Conservation (phyloP, 2,113 vertebrate genomes). For the Poeciliopsis retropinna region DNA sequence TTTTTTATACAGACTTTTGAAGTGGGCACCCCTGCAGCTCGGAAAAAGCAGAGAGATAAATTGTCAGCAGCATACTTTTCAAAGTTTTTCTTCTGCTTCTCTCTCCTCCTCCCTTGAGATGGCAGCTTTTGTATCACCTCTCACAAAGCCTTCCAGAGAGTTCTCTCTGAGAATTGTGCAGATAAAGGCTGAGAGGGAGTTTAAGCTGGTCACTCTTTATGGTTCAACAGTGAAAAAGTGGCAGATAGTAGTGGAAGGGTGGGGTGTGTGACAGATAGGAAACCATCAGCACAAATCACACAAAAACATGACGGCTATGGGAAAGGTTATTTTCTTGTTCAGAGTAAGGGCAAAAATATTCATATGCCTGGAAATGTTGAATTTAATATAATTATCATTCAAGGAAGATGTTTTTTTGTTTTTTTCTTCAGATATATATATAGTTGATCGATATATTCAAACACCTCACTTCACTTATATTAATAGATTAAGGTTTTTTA, state of each 20-base stretch:
- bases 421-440: no score
- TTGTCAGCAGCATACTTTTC: constrained; percentile 46
- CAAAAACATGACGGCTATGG: background rate
- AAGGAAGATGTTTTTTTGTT: no score
- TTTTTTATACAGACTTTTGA: constrained; percentile 29
- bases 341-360: no score
- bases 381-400: no score
- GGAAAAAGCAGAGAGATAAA: constrained; percentile 32
- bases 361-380: no score
- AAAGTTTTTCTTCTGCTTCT: constrained; percentile 20
- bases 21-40: constrained; percentile 28
- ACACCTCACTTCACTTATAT: no score
- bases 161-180: constrained; percentile 52
- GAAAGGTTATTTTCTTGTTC: background rate
- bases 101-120: constrained; percentile 33
- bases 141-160: constrained; percentile 54
- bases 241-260: constrained; percentile 6
- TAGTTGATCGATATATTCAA: no score
- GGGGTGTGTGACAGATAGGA: constrained; percentile 5
- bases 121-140: constrained; percentile 58
- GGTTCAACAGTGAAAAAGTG: constrained; percentile 32
- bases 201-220: constrained; percentile 27
- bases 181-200: constrained; percentile 36
- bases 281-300: background rate
- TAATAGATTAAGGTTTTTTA: no score